Conservation (phyloP, 1,140 invertebrate genomes). For the Holcopasites calliopsidis region DNA sequence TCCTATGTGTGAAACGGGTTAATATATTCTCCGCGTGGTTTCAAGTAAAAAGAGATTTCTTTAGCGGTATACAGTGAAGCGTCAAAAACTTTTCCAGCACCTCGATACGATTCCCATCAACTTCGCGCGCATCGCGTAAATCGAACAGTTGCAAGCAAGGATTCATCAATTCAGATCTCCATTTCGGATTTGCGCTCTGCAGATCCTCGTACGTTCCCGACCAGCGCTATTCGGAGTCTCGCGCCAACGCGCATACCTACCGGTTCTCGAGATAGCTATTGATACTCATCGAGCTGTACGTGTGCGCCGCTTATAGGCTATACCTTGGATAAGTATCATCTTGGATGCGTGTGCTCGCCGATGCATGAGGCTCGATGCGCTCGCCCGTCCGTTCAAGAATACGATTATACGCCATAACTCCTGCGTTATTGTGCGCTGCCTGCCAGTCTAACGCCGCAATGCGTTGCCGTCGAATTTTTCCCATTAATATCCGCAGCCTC, state of each 20-base stretch:
- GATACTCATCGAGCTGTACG: slow-evolving; percentile 50
- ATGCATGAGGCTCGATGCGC: background rate
- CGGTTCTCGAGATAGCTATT: slow-evolving; percentile 49
- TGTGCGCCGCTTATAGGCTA: slow-evolving; percentile 40
- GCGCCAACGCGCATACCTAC: slow-evolving; percentile 43
- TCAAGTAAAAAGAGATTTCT: background rate
- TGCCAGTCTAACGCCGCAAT: slow-evolving; percentile 32
- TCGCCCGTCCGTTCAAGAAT: slow-evolving; percentile 31
- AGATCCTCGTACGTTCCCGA: background rate
- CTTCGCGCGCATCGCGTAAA: too few species aligned
- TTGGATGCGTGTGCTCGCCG: background rate
- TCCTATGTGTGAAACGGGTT: background rate
- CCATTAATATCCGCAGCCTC: slow-evolving; percentile 3
- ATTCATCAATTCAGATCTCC: slow-evolving; percentile 30
- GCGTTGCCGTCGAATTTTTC: slow-evolving; percentile 12
- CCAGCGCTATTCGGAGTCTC: slow-evolving; percentile 20
- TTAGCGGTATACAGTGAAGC: too few species aligned
- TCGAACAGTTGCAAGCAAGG: background rate
- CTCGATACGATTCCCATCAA: background rate
- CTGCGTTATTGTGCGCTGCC: slow-evolving; percentile 38
- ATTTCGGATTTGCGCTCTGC: slow-evolving; percentile 48
- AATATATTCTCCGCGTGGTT: background rate
- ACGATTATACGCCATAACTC: slow-evolving; percentile 51
- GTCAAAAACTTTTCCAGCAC: background rate
- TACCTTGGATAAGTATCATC: slow-evolving; percentile 48